phyloP scores from a whole-genome alignment of 2,113 vertebrate genomes.

The Amia ocellicauda region DNA sequence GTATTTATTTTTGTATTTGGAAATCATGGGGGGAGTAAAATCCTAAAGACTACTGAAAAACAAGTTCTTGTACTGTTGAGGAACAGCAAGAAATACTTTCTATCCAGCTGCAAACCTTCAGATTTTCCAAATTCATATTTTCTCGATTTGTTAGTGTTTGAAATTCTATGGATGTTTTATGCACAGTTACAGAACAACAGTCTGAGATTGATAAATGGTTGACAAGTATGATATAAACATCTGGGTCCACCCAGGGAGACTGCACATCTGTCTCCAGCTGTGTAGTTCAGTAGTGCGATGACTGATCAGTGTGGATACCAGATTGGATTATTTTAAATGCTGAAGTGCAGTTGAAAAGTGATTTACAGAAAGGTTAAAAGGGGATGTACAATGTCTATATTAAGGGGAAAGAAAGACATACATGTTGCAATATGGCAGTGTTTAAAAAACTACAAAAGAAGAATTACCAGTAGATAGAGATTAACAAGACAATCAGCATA shows the following conservation, averaged over 20 bases:
- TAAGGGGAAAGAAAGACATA: too few species aligned
- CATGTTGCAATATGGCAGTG: too few species aligned
- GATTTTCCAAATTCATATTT: constrained; percentile 40
- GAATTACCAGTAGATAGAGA: too few species aligned
- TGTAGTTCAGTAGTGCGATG: constrained; percentile 50
- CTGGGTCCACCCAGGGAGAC: constrained; percentile 52
- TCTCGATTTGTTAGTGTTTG: constrained; percentile 72
- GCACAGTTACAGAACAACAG: constrained; percentile 65
- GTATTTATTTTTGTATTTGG: too few species aligned
- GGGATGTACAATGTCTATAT: too few species aligned
- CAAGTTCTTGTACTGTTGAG: constrained; percentile 29
- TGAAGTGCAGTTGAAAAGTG: too few species aligned
- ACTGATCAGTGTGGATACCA: constrained; percentile 7
- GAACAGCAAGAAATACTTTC: constrained; percentile 34
- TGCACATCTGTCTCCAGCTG: constrained; percentile 74
- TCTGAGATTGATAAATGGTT: constrained; percentile 74
- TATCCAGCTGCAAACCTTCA: constrained; percentile 61
- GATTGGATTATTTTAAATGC: neutral
- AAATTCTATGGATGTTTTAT: constrained; percentile 74
- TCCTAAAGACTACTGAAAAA: constrained; percentile 8
- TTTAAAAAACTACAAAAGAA: too few species aligned
- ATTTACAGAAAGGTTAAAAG: too few species aligned
- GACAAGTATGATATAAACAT: constrained; percentile 71
- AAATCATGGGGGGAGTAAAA: too few species aligned
- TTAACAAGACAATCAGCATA: too few species aligned